Base-by-base conservation (phyloP, 1,140 invertebrate genomes). In the Drosophila seguyi region DNA sequence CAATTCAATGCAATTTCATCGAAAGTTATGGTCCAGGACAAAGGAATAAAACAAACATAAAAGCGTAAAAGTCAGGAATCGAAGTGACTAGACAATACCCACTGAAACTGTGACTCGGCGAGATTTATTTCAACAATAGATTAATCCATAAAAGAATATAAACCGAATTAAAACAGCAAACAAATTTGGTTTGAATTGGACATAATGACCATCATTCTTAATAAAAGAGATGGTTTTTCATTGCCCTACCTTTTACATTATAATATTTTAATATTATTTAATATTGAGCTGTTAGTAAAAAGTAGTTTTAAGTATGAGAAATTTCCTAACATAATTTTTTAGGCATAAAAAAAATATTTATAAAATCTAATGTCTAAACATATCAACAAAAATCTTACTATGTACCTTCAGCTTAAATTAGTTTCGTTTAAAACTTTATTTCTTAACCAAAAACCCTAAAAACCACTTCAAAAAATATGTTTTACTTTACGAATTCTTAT, bases 1-100 rank as follows among this genome's bases (percentile, higher is more conserved):
- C 74, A 78, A 78, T 78, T 78, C 75, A 77, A 78, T 78, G 75
- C 74, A 77, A 78, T 77, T 77, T 67, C 61, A 48, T 68, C 53
- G 42, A 77, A 69, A 77, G 75, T 77, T 76, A 77, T 69, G 62
- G 62, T 61, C 53, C 72, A 75, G 74, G 22, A 77, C 65, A 69
- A 78, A 44, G 41, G 57, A 78, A 78, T 55, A 61, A 78, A 69
- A 45, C 61, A 55, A 67, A 76, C 61, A 48, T 42, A 59, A 69
- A 68, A 48, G 45, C 22, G 20, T 38, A 20, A 61, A 61, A 67
- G 55, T 59, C 50, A 56, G 31, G 73, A 48, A 16, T 42, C 3
- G 20, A 48, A 72, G 36, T 59, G 68, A 58, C 52, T 72, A 69
- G 63, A 69, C 67, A 44, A 47, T 48, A 58, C 66, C 68, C 69